Percentiles rank a stretch among this genome's conserved stretches.
Evolutionary conservation across 2,113 vertebrate species (phyloP).

Genomic region (human): DNA sequence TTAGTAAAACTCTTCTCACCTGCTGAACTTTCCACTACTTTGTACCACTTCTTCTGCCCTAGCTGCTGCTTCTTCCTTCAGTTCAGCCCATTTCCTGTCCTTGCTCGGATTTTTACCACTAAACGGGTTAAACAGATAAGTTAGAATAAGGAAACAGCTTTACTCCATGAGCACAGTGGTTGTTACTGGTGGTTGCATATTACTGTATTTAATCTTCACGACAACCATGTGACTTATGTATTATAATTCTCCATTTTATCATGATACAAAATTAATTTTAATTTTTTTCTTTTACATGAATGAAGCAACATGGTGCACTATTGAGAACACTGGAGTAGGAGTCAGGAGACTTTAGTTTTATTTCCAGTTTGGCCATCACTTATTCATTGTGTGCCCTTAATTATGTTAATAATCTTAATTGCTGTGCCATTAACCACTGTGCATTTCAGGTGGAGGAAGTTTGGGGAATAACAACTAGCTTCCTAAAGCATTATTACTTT

Average conservation of each 20-base stretch:
- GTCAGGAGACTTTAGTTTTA: not conserved
- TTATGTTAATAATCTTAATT: not conserved
- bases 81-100: not conserved
- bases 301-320: not conserved
- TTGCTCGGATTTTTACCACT: not conserved
- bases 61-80: not conserved
- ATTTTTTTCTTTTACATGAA: not conserved
- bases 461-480: not conserved
- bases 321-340: not conserved
- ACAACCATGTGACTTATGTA: not conserved
- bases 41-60: not conserved
- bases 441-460: not conserved
- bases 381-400: not conserved
- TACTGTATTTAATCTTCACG: slow-evolving; percentile 19
- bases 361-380: not conserved
- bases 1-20: slow-evolving; percentile 5
- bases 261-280: not conserved
- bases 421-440: not conserved
- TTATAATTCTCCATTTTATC: slow-evolving; percentile 15
- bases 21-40: not conserved
- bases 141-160: not conserved
- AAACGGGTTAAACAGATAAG: not conserved
- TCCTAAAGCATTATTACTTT: not conserved
- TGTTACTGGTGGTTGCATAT: not conserved
- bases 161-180: not conserved